These are phyloP conservation scores for Mirza zaza DNA, from an alignment of 2,113 vertebrate species.

Conservation along the genomic window DNA sequence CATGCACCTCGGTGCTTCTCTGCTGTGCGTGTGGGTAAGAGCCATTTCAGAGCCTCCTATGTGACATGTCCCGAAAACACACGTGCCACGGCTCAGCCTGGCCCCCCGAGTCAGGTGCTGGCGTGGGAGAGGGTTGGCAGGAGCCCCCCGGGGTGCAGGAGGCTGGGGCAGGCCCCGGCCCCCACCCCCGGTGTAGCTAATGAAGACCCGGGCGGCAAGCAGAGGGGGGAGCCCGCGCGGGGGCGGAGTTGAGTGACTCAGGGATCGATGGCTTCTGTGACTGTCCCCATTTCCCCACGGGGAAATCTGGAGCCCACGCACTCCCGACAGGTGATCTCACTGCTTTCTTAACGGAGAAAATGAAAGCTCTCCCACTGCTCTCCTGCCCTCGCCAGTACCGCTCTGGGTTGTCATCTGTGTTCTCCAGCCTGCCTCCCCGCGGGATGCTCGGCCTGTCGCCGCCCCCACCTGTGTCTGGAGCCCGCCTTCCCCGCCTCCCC, in stretches of 20 bases:
- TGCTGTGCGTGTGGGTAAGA: not conserved
- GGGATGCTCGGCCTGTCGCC: not conserved
- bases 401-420: not conserved
- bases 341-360: not conserved
- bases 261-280: not conserved
- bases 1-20: not conserved
- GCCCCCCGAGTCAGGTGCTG: not conserved
- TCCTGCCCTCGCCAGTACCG: not conserved
- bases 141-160: not conserved
- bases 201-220: not conserved
- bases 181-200: rapidly evolving
- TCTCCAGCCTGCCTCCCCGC: not conserved
- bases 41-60: not conserved
- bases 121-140: not conserved
- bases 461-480: not conserved
- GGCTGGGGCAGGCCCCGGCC: not conserved
- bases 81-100: not conserved
- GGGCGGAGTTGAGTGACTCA: not conserved
- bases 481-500: not conserved
- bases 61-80: not conserved
- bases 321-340: not conserved
- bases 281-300: not conserved
- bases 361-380: not conserved
- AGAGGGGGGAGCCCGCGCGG: not conserved
- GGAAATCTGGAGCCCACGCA: not conserved